Percentiles rank a stretch among this genome's conserved stretches.
These are phyloP conservation scores for Amiota communis DNA, from an alignment of 2,888 invertebrate species.

Conservation along the genomic window DNA sequence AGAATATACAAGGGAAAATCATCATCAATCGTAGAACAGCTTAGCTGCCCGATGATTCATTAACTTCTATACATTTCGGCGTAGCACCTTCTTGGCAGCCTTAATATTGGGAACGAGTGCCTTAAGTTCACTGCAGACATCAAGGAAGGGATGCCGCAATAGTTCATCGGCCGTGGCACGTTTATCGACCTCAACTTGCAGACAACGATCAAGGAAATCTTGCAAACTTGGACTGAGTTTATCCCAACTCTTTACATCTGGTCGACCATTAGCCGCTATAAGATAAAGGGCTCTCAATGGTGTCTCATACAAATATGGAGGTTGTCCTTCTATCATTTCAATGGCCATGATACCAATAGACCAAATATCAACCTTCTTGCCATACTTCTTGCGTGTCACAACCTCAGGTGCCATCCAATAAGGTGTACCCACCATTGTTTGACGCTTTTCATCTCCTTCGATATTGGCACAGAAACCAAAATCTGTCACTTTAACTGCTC, in stretches of 20 bases:
- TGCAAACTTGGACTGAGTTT: conserved; percentile 84
- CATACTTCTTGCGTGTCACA: conserved; percentile 92
- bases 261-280: conserved; percentile 96
- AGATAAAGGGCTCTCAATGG: conserved; percentile 93
- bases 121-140: conserved; percentile 85
- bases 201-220: conserved; percentile 89
- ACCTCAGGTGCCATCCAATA: conserved; percentile 99
- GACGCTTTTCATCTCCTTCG: conserved; percentile 93
- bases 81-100: conserved; percentile 89
- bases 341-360: conserved; percentile 98
- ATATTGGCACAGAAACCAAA: conserved; percentile 99
- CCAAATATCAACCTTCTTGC: conserved; percentile 95
- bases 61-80: conserved; percentile 66
- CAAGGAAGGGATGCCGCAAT: conserved; percentile 91
- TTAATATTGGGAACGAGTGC: conserved; percentile 91
- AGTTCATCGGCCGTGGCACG: conserved; percentile 91
- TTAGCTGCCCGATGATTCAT: conserved; percentile 62
- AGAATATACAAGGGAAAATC: conserved; percentile 5
- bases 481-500: conserved; percentile 93
- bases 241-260: conserved; percentile 88
- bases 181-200: conserved; percentile 91
- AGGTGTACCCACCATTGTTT: conserved; percentile 98
- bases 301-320: conserved; percentile 96
- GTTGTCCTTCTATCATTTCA: conserved; percentile 94
- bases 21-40: conserved; percentile 56